Evolutionary conservation across 2,113 vertebrate genomes (phyloP).

Genomic region (Jacana jacana): DNA sequence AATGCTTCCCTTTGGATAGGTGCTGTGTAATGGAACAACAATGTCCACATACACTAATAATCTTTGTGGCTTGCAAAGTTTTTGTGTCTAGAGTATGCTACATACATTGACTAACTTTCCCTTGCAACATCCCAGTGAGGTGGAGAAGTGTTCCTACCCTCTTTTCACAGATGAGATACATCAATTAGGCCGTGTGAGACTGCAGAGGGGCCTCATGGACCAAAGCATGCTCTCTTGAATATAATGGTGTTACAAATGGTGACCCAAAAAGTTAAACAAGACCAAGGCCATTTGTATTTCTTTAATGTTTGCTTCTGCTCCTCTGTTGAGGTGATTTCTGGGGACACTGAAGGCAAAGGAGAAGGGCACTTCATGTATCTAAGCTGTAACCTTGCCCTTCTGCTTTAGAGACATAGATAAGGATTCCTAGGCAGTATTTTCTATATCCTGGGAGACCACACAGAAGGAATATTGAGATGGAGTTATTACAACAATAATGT

Average conservation of each 20-base stretch:
- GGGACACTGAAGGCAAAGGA: background rate
- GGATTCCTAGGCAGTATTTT: background rate
- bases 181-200: background rate
- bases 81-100: background rate
- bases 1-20: background rate
- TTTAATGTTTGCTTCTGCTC: background rate
- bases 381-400: background rate
- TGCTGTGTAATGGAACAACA: background rate
- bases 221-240: background rate
- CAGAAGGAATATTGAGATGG: background rate
- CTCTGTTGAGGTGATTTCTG: background rate
- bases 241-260: background rate
- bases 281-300: background rate
- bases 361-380: background rate
- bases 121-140: background rate
- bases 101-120: background rate
- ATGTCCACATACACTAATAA: rapidly evolving
- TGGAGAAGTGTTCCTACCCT: background rate
- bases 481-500: conserved; percentile 20
- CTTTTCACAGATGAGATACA: background rate
- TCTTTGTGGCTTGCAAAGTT: background rate
- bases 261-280: background rate
- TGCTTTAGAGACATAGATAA: conserved; percentile 1
- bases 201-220: rapidly evolving
- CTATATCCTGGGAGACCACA: background rate